Conservation (phyloP, 2,113 vertebrate genomes). For the Rhinolophus sinicus region DNA sequence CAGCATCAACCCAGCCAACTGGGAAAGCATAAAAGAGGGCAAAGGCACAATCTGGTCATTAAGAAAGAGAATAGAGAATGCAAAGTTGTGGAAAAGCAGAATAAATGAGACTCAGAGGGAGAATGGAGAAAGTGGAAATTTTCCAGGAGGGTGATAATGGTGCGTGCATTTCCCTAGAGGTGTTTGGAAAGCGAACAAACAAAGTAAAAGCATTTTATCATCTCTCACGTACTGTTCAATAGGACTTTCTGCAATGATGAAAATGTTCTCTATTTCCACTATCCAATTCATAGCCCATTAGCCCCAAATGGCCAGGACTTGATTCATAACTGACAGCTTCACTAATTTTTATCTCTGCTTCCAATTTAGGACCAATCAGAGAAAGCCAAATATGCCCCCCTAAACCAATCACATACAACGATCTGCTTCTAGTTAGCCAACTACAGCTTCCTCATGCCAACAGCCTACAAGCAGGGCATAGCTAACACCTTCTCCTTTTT, state of each 20-base stretch:
- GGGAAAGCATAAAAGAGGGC: slow-evolving; percentile 17
- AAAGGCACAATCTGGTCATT: slow-evolving; percentile 34
- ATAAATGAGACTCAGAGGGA: slow-evolving; percentile 63
- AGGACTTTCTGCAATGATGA: background rate
- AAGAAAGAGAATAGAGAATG: slow-evolving; percentile 37
- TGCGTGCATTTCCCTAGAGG: background rate
- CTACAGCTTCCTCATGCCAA: too few species aligned
- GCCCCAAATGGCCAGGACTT: background rate
- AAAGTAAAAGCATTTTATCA: background rate
- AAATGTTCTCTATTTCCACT: background rate
- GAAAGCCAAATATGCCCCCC: background rate
- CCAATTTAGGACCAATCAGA: background rate
- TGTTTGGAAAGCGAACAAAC: background rate
- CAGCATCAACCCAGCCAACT: slow-evolving; percentile 12
- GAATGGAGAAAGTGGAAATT: slow-evolving; percentile 29
- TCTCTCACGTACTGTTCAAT: background rate
- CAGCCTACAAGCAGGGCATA: too few species aligned
- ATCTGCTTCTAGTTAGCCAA: background rate
- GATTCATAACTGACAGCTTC: background rate
- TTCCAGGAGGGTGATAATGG: slow-evolving; percentile 44
- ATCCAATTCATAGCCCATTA: background rate
- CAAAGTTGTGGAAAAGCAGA: background rate
- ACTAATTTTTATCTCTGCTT: background rate
- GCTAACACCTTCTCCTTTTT: background rate
- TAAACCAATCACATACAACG: background rate